These are phyloP conservation scores for Spilosoma lubricipeda DNA, from an alignment of 2,888 invertebrate genomes.

Conservation along the genomic window DNA sequence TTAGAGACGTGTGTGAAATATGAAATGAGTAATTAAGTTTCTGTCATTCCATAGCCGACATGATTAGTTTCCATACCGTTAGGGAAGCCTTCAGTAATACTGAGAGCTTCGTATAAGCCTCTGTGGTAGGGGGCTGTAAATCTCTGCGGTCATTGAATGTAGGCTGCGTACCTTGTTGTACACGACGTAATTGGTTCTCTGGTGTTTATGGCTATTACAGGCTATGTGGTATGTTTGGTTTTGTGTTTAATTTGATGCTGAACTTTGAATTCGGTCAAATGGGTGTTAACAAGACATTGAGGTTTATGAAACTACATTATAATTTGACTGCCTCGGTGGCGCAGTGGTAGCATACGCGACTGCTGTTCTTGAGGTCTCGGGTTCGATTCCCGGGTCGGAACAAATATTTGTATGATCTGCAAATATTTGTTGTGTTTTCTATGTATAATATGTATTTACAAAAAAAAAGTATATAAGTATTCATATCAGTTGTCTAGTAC, in stretches of 20 bases:
- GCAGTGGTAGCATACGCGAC: too few relatives aligned
- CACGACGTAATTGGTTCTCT: conserved; percentile 5
- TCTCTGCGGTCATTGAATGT: conserved; percentile 23
- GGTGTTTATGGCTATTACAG: conserved; percentile 5
- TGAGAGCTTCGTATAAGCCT: not conserved
- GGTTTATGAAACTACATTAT: too few relatives aligned
- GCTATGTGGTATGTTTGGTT: not conserved
- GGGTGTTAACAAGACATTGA: not conserved
- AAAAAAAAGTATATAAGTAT: too few relatives aligned
- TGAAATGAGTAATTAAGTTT: conserved; percentile 1
- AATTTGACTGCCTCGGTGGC: too few relatives aligned
- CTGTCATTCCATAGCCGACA: not conserved
- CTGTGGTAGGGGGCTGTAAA: conserved; percentile 10
- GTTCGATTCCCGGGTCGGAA: too few relatives aligned
- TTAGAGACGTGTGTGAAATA: conserved; percentile 1
- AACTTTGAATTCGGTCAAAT: not conserved
- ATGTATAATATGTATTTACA: too few relatives aligned
- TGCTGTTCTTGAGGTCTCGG: too few relatives aligned
- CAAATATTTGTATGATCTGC: too few relatives aligned
- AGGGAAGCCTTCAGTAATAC: not conserved
- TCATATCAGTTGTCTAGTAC: too few relatives aligned
- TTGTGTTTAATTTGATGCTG: not conserved
- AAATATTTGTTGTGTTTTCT: too few relatives aligned
- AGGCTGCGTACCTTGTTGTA: conserved; percentile 7
- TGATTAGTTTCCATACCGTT: not conserved